Percentiles rank a stretch among this genome's conserved stretches.
These are phyloP conservation scores for Pyrrhosoma nymphula DNA, from an alignment of 2,888 invertebrate genomes.

Conservation along the genomic window DNA sequence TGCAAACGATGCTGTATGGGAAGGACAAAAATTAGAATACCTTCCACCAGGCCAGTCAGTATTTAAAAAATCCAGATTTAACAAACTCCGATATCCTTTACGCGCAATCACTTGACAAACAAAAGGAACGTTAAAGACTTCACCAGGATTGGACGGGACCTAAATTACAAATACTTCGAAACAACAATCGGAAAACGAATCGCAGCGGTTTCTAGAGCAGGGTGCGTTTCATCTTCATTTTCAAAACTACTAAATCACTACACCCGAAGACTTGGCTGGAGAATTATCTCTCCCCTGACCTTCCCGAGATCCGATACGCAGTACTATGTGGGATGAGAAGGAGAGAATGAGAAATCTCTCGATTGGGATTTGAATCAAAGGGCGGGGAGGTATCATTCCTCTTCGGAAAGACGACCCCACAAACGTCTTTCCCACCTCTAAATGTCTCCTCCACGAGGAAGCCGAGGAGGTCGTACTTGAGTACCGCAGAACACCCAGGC, in stretches of 20 bases:
- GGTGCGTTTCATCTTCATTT: background rate
- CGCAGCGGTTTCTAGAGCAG: background rate
- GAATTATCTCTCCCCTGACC: background rate
- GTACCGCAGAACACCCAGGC: background rate
- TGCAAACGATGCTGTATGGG: no score
- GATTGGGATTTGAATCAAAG: background rate
- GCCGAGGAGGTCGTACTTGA: background rate
- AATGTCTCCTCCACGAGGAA: background rate
- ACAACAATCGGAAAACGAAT: background rate
- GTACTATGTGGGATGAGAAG: background rate
- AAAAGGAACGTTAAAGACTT: background rate
- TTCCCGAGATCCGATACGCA: no score
- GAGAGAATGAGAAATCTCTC: background rate
- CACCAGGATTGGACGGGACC: background rate
- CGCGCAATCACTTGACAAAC: no score
- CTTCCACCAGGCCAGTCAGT: no score
- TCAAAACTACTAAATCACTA: background rate
- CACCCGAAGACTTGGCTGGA: background rate
- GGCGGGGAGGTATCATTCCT: background rate
- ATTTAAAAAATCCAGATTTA: no score
- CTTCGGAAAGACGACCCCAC: background rate
- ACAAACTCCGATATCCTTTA: no score
- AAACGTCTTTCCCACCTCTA: background rate
- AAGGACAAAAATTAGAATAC: no score
- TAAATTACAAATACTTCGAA: background rate